Conservation (phyloP, 2,797 vertebrate genomes). For the Dendrocincla tyrannina region DNA sequence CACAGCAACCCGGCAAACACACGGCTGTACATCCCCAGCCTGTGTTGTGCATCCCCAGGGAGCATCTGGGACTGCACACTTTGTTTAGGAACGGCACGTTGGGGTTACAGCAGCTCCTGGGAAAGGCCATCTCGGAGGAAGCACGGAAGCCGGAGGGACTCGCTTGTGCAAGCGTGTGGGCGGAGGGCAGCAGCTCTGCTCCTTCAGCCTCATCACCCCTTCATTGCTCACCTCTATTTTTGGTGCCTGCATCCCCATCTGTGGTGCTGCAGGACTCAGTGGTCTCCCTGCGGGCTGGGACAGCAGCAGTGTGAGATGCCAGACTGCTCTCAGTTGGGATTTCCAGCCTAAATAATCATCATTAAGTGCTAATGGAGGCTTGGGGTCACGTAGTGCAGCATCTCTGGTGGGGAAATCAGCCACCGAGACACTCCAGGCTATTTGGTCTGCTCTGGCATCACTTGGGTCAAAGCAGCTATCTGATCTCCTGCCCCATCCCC, state of each 20-base stretch:
- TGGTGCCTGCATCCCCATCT: neutral
- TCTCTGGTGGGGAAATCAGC: neutral
- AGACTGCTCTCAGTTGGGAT: neutral
- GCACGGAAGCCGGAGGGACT: neutral
- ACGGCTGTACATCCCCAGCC: neutral
- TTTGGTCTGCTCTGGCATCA: neutral
- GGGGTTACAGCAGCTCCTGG: slow-evolving; percentile 43
- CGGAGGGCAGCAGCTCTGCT: neutral
- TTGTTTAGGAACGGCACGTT: slow-evolving; percentile 26
- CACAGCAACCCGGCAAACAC: neutral
- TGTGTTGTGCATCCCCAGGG: neutral
- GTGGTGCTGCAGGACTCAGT: neutral
- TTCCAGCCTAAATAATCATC: neutral
- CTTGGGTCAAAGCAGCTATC: neutral
- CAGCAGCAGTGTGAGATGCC: slow-evolving; percentile 20
- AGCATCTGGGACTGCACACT: neutral
- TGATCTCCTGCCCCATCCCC: neutral
- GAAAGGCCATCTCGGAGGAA: slow-evolving; percentile 56
- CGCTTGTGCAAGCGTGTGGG: neutral
- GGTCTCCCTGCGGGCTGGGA: neutral
- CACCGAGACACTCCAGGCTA: neutral
- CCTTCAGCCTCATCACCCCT: neutral
- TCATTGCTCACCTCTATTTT: slow-evolving; percentile 53
- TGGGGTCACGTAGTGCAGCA: neutral
- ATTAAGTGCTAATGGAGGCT: fast-evolving